Evolutionary conservation across 2,888 invertebrate species (phyloP), one percentile per base, ranked within the genome.

Genomic region (Philereme vetulata): DNA sequence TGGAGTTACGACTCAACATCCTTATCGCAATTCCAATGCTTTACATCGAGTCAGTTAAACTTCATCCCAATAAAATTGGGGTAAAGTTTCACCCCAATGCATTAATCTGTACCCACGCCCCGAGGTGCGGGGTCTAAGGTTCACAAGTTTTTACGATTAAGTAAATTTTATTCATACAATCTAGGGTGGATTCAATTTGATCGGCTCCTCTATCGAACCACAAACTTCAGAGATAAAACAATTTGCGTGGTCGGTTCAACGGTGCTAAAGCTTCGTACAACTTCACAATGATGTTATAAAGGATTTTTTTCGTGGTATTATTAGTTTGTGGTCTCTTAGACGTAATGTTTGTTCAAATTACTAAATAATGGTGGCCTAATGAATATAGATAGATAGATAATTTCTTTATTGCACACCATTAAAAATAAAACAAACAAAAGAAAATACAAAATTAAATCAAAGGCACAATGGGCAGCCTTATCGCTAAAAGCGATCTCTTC

Each of bases 111-210:
- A 58, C 34, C 53, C 51, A 50, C 36, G 46, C 50, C 49, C 50
- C 46, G 52, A 43, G 47, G 45, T 49, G 56, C 48, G 51, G 62
- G 60, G 56, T 54, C 53, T 60, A 68, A 68, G 72, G 71, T 65
- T 64, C 66, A 72, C 72, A 82, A 81, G 74, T 82, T 83, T 83
- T 83, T 80, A 78, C 82, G 83, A 83, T 84, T 82, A 81, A 78
- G 80, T 82, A 86, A 87, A 86, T 79, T 86, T 84, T 84, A 89
- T 90, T 88, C 87, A 88, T 88, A 83, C 79, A 81, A 76, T 67
- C 71, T 68, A 66, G 68, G 66, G 65, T 70, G 66, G 72, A 84
- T 86, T 86, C 86, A 82, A 87, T 88, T 88, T 86, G 84, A 86
- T 85, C 80, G 76, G 80, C 76, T 76, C 70, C 75, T 76, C 75